phyloP scores from a whole-genome alignment of 2,113 vertebrate species.

The Muntiacus muntjak region DNA sequence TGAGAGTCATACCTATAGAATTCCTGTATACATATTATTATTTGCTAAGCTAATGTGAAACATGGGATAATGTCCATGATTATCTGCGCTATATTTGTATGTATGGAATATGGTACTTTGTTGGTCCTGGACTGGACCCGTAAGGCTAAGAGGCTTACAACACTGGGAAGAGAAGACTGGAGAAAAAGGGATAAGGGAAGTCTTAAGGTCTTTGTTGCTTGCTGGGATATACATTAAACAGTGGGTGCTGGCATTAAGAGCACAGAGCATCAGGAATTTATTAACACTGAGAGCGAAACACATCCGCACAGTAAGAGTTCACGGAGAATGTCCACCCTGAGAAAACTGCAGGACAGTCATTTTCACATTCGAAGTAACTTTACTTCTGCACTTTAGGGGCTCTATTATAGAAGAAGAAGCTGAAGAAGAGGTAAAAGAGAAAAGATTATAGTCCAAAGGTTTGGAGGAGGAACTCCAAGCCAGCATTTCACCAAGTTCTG shows the following conservation, averaged over 20 bases:
- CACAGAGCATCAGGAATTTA: neutral
- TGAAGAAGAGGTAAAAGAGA: neutral
- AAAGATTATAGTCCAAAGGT: neutral
- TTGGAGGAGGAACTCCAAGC: neutral
- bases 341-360: neutral
- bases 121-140: neutral
- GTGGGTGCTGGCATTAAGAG: neutral
- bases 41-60: neutral
- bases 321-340: neutral
- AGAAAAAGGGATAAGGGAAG: neutral
- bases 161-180: neutral
- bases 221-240: neutral
- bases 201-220: neutral
- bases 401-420: neutral
- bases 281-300: neutral
- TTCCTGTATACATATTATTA: neutral
- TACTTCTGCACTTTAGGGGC: neutral
- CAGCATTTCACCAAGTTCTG: neutral
- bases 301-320: neutral
- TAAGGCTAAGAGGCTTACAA: neutral
- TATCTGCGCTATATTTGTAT: neutral
- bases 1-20: neutral
- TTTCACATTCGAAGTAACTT: neutral
- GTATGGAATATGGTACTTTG: neutral
- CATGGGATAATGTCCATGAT: neutral